A percentile compares a stretch with the other conserved stretches of the same genome.
These are phyloP conservation scores for Podocnemis expansa DNA, from an alignment of 2,113 vertebrate species.

Conservation along the genomic window DNA sequence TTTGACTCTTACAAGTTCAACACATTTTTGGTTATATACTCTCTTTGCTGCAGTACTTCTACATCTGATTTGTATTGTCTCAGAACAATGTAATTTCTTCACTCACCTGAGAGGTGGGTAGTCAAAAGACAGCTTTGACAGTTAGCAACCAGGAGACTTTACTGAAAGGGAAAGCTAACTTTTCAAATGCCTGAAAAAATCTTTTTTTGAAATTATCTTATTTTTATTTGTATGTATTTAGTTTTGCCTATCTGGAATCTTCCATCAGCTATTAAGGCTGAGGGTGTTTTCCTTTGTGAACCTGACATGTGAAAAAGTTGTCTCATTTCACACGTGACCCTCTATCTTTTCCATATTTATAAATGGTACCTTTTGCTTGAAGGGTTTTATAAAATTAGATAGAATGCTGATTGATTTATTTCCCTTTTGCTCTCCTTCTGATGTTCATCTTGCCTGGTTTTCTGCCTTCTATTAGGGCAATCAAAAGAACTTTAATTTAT, in stretches of 20 bases:
- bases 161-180: background rate
- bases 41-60: background rate
- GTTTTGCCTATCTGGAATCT: background rate
- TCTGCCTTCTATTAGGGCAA: background rate
- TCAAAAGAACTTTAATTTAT: background rate
- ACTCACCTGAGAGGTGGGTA: background rate
- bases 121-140: background rate
- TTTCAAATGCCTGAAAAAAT: background rate
- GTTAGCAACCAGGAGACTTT: background rate
- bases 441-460: background rate
- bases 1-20: background rate
- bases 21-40: background rate
- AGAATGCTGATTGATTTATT: background rate
- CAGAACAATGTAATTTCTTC: background rate
- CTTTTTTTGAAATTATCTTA: background rate
- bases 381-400: slow-evolving; percentile 1
- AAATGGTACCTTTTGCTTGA: background rate
- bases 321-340: background rate
- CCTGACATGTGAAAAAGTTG: background rate
- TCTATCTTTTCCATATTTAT: background rate
- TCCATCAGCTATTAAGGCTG: background rate
- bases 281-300: background rate
- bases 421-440: background rate
- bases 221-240: background rate
- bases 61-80: background rate